Percentiles rank a stretch among this genome's conserved stretches.
Evolutionary conservation across 2,888 invertebrate species (phyloP).

Genomic region (Theretra japonica): DNA sequence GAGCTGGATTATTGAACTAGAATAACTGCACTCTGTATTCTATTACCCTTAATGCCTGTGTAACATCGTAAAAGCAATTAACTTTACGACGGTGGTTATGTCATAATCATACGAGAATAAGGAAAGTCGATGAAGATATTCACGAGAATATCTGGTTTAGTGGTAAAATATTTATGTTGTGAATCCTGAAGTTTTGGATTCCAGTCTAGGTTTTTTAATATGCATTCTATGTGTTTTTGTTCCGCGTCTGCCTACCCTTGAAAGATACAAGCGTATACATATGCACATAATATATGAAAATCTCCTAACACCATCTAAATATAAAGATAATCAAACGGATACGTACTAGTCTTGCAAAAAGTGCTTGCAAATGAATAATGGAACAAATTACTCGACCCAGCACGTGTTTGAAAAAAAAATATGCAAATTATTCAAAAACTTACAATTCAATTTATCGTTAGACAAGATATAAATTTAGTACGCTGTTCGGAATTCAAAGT

Average conservation of each 20-base stretch:
- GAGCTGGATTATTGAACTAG: not conserved
- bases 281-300: not conserved
- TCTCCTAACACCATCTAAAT: not conserved
- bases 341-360: not conserved
- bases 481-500: slow-evolving; percentile 1
- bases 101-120: not conserved
- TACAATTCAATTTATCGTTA: slow-evolving; percentile 22
- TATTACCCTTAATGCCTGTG: not conserved
- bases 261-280: not conserved
- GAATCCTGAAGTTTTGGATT: no score
- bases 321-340: not conserved
- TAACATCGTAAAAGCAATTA: not conserved
- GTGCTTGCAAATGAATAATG: slow-evolving; percentile 12
- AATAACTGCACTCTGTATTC: not conserved
- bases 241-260: no score
- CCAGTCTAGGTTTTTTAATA: no score
- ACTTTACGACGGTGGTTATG: not conserved
- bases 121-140: no score
- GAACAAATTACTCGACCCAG: not conserved
- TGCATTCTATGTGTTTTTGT: no score
- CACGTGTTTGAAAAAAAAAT: slow-evolving; percentile 25
- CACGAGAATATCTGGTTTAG: no score
- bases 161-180: no score
- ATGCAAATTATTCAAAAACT: slow-evolving; percentile 18
- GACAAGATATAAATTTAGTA: not conserved